Percentiles rank a stretch among this genome's conserved stretches.
phyloP scores from a whole-genome alignment of 35 echinoderm and acorn worm species.

The Stichopus chloronotus region DNA sequence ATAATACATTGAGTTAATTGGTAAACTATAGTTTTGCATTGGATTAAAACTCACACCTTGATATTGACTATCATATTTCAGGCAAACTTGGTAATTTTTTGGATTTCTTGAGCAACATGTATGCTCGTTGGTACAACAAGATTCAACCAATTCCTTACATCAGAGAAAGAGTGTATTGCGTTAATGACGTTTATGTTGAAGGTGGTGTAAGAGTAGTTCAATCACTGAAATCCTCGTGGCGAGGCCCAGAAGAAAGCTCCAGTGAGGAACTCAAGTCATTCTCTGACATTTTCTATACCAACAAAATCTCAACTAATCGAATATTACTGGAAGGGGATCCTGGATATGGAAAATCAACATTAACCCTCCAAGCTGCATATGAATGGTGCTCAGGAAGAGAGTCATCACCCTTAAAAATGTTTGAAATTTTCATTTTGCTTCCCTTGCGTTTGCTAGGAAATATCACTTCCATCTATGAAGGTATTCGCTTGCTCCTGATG shows the following conservation, averaged over 20 bases:
- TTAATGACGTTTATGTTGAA: background rate
- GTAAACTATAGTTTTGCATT: no score
- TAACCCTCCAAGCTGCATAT: background rate
- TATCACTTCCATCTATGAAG: background rate
- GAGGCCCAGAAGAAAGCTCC: background rate
- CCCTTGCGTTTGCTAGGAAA: background rate
- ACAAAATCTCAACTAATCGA: background rate
- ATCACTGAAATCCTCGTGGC: background rate
- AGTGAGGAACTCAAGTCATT: no score
- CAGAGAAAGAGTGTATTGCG: background rate
- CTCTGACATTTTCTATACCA: background rate
- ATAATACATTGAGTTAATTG: no score
- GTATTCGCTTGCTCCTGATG: background rate
- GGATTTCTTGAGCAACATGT: background rate
- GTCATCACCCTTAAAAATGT: background rate
- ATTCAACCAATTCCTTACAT: slow-evolving; percentile 11
- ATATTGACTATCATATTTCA: no score
- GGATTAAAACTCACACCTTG: no score
- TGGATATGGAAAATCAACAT: slow-evolving; percentile 1
- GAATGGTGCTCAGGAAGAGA: background rate
- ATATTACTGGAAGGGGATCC: background rate
- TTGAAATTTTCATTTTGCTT: background rate
- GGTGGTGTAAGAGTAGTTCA: background rate
- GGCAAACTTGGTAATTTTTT: background rate
- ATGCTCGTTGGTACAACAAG: background rate